Percentiles rank a stretch among this genome's conserved stretches.
These are phyloP conservation scores for Heliornis fulica DNA, from an alignment of 2,113 vertebrate genomes.

Conservation along the genomic window DNA sequence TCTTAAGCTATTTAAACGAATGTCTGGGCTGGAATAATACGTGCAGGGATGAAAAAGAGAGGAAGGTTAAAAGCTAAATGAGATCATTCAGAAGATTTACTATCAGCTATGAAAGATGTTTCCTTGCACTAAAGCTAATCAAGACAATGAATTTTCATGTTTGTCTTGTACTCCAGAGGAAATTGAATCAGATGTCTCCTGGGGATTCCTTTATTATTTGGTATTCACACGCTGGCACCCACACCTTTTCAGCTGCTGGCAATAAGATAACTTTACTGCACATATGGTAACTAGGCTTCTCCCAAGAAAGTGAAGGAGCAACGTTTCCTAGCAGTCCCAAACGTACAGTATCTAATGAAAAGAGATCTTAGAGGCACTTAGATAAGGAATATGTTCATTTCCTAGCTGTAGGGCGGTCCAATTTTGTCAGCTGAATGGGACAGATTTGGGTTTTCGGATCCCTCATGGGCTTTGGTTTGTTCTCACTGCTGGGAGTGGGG, in stretches of 20 bases:
- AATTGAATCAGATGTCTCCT: conserved; percentile 43
- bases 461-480: not conserved
- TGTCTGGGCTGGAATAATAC: not conserved
- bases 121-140: conserved; percentile 47
- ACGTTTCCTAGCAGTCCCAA: not conserved
- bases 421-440: not conserved
- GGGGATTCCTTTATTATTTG: conserved; percentile 53
- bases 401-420: not conserved
- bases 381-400: not conserved
- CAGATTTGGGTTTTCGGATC: not conserved
- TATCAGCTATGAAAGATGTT: conserved; percentile 32
- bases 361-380: not conserved
- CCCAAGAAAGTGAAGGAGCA: not conserved
- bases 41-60: not conserved
- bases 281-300: not conserved
- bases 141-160: conserved; percentile 64
- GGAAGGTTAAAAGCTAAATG: conserved; percentile 60
- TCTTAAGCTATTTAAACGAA: conserved; percentile 7
- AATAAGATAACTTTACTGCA: not conserved
- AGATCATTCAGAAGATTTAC: conserved; percentile 58
- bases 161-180: conserved; percentile 30
- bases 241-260: conserved; percentile 38
- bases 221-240: conserved; percentile 32
- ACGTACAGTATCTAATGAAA: not conserved
- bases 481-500: not conserved